Conservation (phyloP, 2,797 vertebrate genomes). For the Sebastes flavidus region DNA sequence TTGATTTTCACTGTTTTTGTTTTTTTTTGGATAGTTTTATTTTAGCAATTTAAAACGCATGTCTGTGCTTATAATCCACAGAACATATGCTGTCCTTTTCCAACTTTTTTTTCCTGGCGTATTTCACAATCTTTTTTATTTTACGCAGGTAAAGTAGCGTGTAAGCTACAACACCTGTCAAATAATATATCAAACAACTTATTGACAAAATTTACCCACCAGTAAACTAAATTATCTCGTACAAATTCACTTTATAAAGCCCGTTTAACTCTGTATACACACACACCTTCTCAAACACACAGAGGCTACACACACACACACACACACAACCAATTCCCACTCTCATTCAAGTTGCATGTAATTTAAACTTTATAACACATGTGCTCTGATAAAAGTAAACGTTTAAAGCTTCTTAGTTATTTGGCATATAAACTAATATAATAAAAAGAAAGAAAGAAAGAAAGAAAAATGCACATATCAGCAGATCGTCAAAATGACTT, state of each 20-base stretch:
- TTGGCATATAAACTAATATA: conserved; percentile 15
- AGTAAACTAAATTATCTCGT: conserved; percentile 7
- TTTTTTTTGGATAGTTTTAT: background rate
- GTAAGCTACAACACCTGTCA: background rate
- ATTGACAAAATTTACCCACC: conserved; percentile 13
- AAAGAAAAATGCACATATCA: background rate
- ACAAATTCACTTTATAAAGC: conserved; percentile 26
- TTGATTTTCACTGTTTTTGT: background rate
- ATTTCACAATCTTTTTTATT: conserved; percentile 5
- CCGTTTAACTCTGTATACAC: background rate
- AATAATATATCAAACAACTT: background rate
- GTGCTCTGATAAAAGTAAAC: conserved; percentile 27
- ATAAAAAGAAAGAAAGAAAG: background rate
- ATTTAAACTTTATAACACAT: conserved; percentile 26
- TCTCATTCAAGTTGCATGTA: conserved; percentile 21
- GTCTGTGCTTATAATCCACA: background rate
- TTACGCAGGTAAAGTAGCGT: background rate
- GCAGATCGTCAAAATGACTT: background rate
- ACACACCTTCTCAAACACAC: conserved; percentile 2
- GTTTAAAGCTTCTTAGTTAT: conserved; percentile 40
- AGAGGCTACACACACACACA: background rate
- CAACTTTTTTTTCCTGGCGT: background rate
- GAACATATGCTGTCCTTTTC: background rate
- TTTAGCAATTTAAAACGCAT: conserved; percentile 10
- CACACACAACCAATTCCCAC: background rate